These are phyloP conservation scores for Chlamydotis undulata DNA, from an alignment of 2,113 vertebrate genomes.

Conservation along the genomic window DNA sequence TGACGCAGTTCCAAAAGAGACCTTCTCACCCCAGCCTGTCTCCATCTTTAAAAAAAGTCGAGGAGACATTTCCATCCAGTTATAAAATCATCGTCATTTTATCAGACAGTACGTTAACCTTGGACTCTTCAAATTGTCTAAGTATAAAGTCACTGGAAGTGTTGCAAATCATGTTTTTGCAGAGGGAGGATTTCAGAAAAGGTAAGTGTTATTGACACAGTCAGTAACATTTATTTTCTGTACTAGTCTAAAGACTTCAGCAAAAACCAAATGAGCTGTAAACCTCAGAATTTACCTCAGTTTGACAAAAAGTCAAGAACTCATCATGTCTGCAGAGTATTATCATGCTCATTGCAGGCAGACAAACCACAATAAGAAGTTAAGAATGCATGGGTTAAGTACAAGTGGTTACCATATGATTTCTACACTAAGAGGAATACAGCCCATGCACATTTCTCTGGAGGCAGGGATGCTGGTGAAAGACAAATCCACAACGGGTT, in stretches of 20 bases:
- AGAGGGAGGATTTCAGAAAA: neutral
- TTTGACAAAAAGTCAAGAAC: neutral
- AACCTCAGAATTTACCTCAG: neutral
- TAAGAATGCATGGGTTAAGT: neutral
- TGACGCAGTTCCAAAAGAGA: neutral
- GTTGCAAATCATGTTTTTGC: conserved; percentile 6
- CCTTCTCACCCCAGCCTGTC: neutral
- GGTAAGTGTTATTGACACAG: neutral
- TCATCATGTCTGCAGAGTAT: neutral
- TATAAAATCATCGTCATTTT: neutral
- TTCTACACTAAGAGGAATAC: neutral
- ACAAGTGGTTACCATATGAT: neutral
- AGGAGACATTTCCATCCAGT: neutral
- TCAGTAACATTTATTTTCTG: neutral
- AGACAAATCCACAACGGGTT: neutral
- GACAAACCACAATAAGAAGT: neutral
- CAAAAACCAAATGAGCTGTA: neutral
- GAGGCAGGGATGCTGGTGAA: neutral
- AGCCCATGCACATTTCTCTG: neutral
- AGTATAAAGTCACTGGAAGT: conserved; percentile 28
- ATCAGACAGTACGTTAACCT: conserved; percentile 37
- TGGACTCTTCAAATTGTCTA: neutral
- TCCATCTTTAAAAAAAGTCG: neutral
- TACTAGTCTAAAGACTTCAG: neutral
- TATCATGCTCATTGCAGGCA: neutral